Evolutionary conservation across 1,140 invertebrate genomes (phyloP), one percentile per base, ranked within the genome.

Genomic region (Asobara japonica): DNA sequence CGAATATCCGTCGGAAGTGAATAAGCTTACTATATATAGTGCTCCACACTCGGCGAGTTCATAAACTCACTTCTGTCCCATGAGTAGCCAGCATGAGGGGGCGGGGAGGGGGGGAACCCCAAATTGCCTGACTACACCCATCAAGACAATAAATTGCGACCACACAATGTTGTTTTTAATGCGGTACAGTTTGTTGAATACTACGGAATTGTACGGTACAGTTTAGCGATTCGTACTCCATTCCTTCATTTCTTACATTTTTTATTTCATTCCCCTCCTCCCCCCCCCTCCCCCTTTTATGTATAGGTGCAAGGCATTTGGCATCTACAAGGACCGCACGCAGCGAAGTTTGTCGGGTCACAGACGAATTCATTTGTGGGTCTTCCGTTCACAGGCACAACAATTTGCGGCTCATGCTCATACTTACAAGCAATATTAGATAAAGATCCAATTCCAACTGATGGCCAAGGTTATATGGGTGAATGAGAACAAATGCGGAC

Each of bases 321-420:
- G 61, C 72, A 77, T 22, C 36, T 70, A 36, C 79, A 82, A 79
- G 78, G 78, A 83, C 81, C 78, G 81, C 81, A 82, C 80, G 81
- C 81, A 83, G 81, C 82, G 82, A 80, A 80, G 82, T 84, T 83
- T 82, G 79, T 80, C 78, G 76, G 75, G 74, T 79, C 80, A 78
- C 82, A 84, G 82, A 82, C 82, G 78, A 83, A 82, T 84, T 84
- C 79, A 84, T 83, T 84, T 77, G 75, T 77, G 77, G 76, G 79
- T 83, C 82, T 83, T 84, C 82, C 82, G 82, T 84, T 83, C 80
- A 81, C 82, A 82, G 80, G 80, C 79, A 79, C 73, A 78, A 83
- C 79, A 79, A 74, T 83, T 83, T 79, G 76, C 74, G 79, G 51
- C 51, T 76, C 76, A 74, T 51, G 72, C 65, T 72, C 72, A 71